phyloP scores from a whole-genome alignment of 2,888 invertebrate species.

The Heliconius cydno region DNA sequence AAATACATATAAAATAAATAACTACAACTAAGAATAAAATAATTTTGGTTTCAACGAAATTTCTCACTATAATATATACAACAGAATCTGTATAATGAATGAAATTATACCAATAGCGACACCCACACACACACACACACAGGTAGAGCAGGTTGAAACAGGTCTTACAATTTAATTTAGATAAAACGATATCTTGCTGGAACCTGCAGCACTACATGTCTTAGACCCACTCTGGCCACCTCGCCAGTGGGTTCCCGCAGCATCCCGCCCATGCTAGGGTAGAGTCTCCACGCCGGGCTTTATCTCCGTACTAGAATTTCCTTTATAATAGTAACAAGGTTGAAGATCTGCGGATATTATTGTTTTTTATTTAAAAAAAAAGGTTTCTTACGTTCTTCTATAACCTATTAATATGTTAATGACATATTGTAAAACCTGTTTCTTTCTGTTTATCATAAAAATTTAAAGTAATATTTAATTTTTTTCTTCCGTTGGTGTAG shows the following conservation, averaged over 20 bases:
- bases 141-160: neutral
- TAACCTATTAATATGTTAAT: too few relatives aligned
- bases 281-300: too few relatives aligned
- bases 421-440: neutral
- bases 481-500: neutral
- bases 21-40: neutral
- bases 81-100: constrained; percentile 6
- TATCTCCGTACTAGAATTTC: too few relatives aligned
- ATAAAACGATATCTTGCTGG: neutral
- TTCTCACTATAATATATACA: neutral
- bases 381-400: too few relatives aligned
- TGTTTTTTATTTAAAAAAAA: too few relatives aligned
- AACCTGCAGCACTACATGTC: neutral
- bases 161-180: constrained; percentile 17
- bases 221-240: neutral
- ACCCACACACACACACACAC: neutral
- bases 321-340: too few relatives aligned
- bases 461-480: neutral
- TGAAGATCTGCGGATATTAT: too few relatives aligned
- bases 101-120: neutral
- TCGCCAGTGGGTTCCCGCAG: too few relatives aligned
- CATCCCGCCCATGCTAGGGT: too few relatives aligned
- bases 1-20: neutral
- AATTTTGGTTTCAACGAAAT: neutral
- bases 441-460: neutral